A percentile compares a stretch with the other conserved stretches of the same genome.
Conservation (phyloP, 2,888 invertebrate genomes). For the Tupiocoris notatus region DNA sequence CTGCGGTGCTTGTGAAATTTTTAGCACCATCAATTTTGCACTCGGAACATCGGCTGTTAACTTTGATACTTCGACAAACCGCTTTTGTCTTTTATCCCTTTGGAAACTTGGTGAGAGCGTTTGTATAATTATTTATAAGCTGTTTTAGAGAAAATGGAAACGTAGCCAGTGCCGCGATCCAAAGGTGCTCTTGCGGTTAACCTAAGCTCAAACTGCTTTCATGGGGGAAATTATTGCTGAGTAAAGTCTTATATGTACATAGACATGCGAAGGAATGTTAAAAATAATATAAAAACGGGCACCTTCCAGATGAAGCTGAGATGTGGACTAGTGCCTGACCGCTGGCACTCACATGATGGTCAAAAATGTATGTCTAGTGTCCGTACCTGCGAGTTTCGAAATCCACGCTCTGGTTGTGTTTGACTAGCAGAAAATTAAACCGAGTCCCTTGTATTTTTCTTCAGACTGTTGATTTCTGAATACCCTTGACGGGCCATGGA, state of each 20-base stretch:
- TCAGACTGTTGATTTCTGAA: not conserved
- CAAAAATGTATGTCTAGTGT: slow-evolving; percentile 35
- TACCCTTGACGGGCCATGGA: not conserved
- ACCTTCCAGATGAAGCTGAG: slow-evolving; percentile 40
- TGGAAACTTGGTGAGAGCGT: slow-evolving; percentile 26
- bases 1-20: not conserved
- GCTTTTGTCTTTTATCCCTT: not conserved
- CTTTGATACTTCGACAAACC: not conserved
- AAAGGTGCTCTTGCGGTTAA: no score
- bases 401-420: slow-evolving; percentile 41
- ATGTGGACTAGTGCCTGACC: slow-evolving; percentile 22
- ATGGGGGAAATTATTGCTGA: no score
- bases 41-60: not conserved
- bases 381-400: slow-evolving; percentile 32
- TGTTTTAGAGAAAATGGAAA: no score
- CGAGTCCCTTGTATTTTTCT: not conserved
- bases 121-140: not conserved
- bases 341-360: slow-evolving; percentile 29
- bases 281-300: not conserved
- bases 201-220: no score
- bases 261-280: no score
- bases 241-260: no score
- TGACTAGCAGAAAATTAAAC: slow-evolving; percentile 30
- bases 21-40: not conserved
- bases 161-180: no score